A percentile compares a stretch with the other conserved stretches of the same genome.
Evolutionary conservation across 2,888 invertebrate species (phyloP).

Genomic region (Epsilonema sp.): DNA sequence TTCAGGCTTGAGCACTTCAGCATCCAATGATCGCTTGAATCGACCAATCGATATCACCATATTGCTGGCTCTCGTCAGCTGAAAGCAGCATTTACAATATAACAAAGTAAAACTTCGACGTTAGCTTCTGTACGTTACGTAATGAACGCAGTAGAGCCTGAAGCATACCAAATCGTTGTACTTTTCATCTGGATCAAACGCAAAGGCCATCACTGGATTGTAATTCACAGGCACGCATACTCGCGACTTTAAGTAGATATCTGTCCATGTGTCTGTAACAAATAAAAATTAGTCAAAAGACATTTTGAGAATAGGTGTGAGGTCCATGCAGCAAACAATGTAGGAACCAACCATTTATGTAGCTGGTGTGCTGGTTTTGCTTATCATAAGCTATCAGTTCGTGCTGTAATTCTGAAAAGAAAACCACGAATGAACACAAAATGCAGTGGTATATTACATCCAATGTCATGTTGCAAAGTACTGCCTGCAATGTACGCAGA

Average conservation of each 20-base stretch:
- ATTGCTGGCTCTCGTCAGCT: conserved; percentile 58
- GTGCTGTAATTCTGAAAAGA: conserved; percentile 18
- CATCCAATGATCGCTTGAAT: conserved; percentile 62
- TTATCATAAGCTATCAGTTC: conserved; percentile 39
- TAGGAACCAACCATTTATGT: conserved; percentile 54
- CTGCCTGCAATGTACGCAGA: too few relatives aligned
- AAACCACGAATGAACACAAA: too few relatives aligned
- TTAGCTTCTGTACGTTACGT: too few relatives aligned
- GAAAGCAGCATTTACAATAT: too few relatives aligned
- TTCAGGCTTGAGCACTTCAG: conserved; percentile 63
- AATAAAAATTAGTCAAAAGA: background rate
- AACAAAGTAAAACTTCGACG: too few relatives aligned
- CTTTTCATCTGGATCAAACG: conserved; percentile 48
- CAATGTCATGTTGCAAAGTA: too few relatives aligned
- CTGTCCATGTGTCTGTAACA: conserved; percentile 57
- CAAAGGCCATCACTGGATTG: conserved; percentile 69
- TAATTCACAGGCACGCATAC: conserved; percentile 71
- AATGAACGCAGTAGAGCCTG: too few relatives aligned
- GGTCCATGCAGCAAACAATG: too few relatives aligned
- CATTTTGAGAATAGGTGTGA: too few relatives aligned
- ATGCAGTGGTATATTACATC: too few relatives aligned
- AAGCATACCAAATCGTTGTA: conserved; percentile 51
- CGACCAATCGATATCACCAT: conserved; percentile 38
- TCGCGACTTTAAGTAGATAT: conserved; percentile 72
- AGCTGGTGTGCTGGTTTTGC: conserved; percentile 67